These are phyloP conservation scores for Exephanes ischioxanthus DNA, from an alignment of 2,888 invertebrate genomes.

Conservation along the genomic window DNA sequence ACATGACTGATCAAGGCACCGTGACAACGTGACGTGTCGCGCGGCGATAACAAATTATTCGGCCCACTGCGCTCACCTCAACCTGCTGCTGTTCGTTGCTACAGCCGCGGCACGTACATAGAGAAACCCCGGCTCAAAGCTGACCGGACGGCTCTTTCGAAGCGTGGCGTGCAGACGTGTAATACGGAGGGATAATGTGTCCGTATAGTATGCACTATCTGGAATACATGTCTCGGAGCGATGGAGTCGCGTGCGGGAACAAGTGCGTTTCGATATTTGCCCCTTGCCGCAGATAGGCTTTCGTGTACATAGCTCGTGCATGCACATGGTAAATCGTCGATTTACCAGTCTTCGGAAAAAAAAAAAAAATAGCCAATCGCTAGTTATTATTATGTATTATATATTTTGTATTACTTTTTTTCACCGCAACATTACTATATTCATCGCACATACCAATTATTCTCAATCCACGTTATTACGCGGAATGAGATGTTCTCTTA, in stretches of 20 bases:
- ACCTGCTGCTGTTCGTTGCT: conserved; percentile 55
- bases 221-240: conserved; percentile 42
- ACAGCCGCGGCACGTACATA: conserved; percentile 21
- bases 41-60: conserved; percentile 68
- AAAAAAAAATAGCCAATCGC: background rate
- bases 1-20: conserved; percentile 66
- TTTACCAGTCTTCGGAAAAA: no score
- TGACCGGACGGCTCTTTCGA: conserved; percentile 59
- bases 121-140: conserved; percentile 23
- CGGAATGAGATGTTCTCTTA: background rate
- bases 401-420: no score
- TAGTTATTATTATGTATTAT: background rate
- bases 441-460: no score
- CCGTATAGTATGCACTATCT: conserved; percentile 43
- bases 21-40: conserved; percentile 64
- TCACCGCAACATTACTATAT: no score
- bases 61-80: conserved; percentile 62
- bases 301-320: background rate
- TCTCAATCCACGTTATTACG: background rate
- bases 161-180: conserved; percentile 55
- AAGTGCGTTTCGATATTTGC: conserved; percentile 4
- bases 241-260: conserved; percentile 21
- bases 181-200: conserved; percentile 54
- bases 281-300: conserved; percentile 8
- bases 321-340: background rate